Conservation (phyloP, 2,888 invertebrate genomes). For the Hartigia nigra region DNA sequence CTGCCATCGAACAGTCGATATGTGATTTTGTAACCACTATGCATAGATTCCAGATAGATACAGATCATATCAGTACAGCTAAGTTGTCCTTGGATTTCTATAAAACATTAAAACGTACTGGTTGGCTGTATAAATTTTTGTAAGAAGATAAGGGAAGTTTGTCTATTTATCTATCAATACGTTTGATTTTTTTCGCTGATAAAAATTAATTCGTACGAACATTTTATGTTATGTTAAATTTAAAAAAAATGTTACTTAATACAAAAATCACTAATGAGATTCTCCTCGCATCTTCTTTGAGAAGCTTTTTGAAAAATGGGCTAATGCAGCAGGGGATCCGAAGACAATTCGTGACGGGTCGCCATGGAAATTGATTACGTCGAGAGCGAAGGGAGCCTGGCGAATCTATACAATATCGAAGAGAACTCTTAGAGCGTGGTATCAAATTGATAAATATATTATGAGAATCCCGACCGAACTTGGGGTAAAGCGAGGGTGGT, state of each 20-base stretch:
- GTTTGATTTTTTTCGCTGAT: too few species aligned
- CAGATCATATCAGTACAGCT: background rate
- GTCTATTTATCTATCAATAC: background rate
- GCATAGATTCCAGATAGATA: background rate
- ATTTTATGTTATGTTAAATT: too few species aligned
- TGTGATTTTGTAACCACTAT: background rate
- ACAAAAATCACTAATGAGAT: background rate
- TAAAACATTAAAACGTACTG: background rate
- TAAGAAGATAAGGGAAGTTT: background rate
- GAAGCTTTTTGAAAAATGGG: background rate
- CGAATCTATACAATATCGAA: background rate
- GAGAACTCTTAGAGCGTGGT: conserved; percentile 13
- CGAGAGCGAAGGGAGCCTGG: background rate
- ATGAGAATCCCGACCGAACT: conserved; percentile 18
- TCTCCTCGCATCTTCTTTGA: background rate
- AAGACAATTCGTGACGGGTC: background rate
- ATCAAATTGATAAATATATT: conserved; percentile 24
- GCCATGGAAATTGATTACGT: background rate
- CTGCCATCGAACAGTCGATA: background rate
- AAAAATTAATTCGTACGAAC: too few species aligned
- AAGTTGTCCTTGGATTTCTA: background rate
- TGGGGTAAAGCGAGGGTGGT: background rate
- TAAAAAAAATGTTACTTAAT: too few species aligned
- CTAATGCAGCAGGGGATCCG: background rate
- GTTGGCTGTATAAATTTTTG: too few species aligned